phyloP scores from a whole-genome alignment of 2,113 vertebrate species.

The Apeltes quadracus region DNA sequence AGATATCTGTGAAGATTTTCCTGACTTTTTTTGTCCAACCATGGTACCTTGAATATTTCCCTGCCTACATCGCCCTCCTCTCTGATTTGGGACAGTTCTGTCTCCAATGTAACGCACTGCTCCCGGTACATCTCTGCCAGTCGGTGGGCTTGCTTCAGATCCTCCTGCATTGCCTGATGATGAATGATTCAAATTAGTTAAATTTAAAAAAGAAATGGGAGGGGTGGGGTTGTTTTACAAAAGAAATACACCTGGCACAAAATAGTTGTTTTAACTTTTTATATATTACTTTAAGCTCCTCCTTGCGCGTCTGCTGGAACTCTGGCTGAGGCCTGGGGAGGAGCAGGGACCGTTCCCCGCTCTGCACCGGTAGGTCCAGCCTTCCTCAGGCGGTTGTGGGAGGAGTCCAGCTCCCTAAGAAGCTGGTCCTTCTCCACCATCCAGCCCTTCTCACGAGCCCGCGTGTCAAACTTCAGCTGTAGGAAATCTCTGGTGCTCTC shows the following conservation, averaged over 20 bases:
- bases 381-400: slow-evolving; percentile 64
- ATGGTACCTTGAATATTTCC: slow-evolving; percentile 89
- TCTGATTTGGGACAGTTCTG: slow-evolving; percentile 87
- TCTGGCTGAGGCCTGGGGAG: slow-evolving; percentile 60
- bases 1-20: not conserved
- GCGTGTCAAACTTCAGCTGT: slow-evolving; percentile 87
- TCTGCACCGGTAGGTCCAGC: slow-evolving; percentile 40
- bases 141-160: slow-evolving; percentile 85
- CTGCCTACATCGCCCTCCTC: slow-evolving; percentile 87
- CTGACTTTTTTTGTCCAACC: not conserved
- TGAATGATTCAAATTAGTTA: not conserved
- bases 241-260: not conserved
- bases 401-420: slow-evolving; percentile 82
- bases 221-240: too few relatives aligned
- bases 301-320: slow-evolving; percentile 71
- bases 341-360: not conserved
- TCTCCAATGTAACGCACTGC: slow-evolving; percentile 91
- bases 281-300: slow-evolving; percentile 84
- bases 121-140: slow-evolving; percentile 92
- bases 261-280: not conserved
- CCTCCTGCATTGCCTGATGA: slow-evolving; percentile 84
- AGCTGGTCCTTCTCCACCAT: slow-evolving; percentile 92
- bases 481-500: slow-evolving; percentile 93
- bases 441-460: slow-evolving; percentile 89
- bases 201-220: not conserved